Conservation (phyloP, 1,140 invertebrate genomes). For the Pogonomyrmex barbatus region DNA sequence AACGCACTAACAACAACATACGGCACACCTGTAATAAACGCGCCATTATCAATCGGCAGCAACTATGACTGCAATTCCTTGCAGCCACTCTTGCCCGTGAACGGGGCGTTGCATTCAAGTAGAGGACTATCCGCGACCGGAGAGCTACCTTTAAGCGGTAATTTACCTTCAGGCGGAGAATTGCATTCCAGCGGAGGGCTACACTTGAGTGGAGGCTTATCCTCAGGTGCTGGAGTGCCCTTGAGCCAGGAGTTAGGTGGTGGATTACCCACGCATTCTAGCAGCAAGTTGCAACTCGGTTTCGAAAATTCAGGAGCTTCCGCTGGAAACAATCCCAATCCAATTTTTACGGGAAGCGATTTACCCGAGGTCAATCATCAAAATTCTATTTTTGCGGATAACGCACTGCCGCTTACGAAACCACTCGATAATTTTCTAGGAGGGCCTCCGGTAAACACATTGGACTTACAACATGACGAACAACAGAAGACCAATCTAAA, state of each 20-base stretch:
- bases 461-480: constrained; percentile 77
- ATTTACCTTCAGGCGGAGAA: constrained; percentile 36
- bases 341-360: constrained; percentile 10
- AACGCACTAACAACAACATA: constrained; percentile 77
- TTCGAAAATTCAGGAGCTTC: not conserved
- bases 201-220: constrained; percentile 50
- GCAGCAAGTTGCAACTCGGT: constrained; percentile 13
- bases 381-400: constrained; percentile 11
- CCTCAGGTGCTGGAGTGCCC: constrained; percentile 28
- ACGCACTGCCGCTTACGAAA: constrained; percentile 33
- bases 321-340: not conserved
- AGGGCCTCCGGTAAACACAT: constrained; percentile 77
- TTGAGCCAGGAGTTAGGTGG: constrained; percentile 12
- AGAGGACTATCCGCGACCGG: constrained; percentile 20
- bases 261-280: constrained; percentile 41
- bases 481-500: constrained; percentile 78
- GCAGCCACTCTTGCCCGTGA: constrained; percentile 56
- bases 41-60: constrained; percentile 58
- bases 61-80: constrained; percentile 76
- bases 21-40: constrained; percentile 76
- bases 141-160: constrained; percentile 45
- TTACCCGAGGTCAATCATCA: not conserved
- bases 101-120: constrained; percentile 52
- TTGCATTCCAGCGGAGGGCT: constrained; percentile 44
- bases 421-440: constrained; percentile 46